Percentiles rank a stretch among this genome's conserved stretches.
Evolutionary conservation across 2,113 vertebrate species (phyloP).

Genomic region (Gymnarchus niloticus): DNA sequence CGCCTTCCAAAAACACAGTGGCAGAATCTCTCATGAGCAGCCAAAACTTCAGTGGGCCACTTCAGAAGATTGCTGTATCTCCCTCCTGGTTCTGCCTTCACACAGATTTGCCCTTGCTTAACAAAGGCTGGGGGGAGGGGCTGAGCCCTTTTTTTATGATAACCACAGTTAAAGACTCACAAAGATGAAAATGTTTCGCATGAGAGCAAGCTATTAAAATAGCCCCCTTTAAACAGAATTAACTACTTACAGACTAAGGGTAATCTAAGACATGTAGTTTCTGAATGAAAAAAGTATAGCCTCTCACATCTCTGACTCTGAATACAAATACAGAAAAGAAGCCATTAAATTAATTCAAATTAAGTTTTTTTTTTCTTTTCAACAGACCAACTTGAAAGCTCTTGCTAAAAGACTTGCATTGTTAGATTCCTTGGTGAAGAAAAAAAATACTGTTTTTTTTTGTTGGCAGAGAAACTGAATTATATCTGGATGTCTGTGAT

Average conservation of each 20-base stretch:
- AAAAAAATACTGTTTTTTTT: not conserved
- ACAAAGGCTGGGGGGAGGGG: conserved; percentile 17
- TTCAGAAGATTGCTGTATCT: conserved; percentile 42
- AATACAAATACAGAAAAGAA: not conserved
- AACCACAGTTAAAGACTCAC: conserved; percentile 22
- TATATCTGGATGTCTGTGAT: conserved; percentile 23
- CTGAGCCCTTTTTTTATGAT: conserved; percentile 25
- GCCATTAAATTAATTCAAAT: not conserved
- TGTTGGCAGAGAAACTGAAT: conserved; percentile 19
- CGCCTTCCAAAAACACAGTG: conserved; percentile 26
- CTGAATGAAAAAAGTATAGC: conserved; percentile 20
- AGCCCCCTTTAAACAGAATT: conserved; percentile 23
- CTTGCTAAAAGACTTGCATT: not conserved
- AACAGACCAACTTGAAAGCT: not conserved
- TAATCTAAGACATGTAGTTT: not conserved
- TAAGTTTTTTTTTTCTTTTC: not conserved
- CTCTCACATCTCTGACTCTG: not conserved
- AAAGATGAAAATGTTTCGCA: conserved; percentile 24
- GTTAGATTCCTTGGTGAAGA: not conserved
- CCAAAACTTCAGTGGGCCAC: conserved; percentile 43
- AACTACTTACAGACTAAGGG: conserved; percentile 23
- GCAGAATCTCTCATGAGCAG: conserved; percentile 37
- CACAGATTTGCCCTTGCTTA: conserved; percentile 18
- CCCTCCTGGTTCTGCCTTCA: conserved; percentile 30
- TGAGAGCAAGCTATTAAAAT: conserved; percentile 26